Base-by-base conservation (phyloP, 2,113 vertebrate species). In the Zingel zingel region DNA sequence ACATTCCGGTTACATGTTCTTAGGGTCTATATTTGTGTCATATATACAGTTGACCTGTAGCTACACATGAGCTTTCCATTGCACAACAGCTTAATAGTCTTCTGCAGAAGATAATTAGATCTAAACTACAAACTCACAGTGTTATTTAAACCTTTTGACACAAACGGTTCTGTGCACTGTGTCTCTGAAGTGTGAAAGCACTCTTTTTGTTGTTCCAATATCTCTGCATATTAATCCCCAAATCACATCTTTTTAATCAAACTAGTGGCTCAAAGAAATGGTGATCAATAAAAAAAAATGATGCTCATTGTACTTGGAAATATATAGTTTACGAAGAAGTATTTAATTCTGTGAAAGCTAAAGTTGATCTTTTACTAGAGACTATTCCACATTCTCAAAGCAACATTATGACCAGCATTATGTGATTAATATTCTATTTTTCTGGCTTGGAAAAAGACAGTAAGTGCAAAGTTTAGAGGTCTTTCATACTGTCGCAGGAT, bases 381-480 rank as follows among this genome's bases (percentile, higher is more conserved):
- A n/a, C 5, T 8, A 54, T 10, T 75, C 76, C 8, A 16, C 12
- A n/a, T 47, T 13, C 21, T 64, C 8, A 23, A 12, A 61, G 47
- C 4, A 72, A 64, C 43, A n/a, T 64, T 45, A 58, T 33, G 57
- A 50, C 69, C n/a, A 50, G 68, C 62, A 83, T 54, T 39, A 45
- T 45, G 51, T 53, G 23, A 51, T 30, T 45, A 16, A 15, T 16
- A 56, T 83, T 71, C 19, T 62, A 36, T 77, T 84, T 65, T 12
- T 54, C 53, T 64, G 39, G 43, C 59, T 66, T 50, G 54, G 27
- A 69, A 45, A 74, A 84, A 70, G 23, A 39, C 8, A 59, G 5
- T 65, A 83, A 79, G 51, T 54, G 61, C 69, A 72, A 27, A 80
- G 69, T 83, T 89, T 68, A 79, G 50, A 50, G 71, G 36, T 18